Evolutionary conservation across 1,140 invertebrate genomes (phyloP), one percentile per base, ranked within the genome.

Genomic region (Elysia chlorotica): DNA sequence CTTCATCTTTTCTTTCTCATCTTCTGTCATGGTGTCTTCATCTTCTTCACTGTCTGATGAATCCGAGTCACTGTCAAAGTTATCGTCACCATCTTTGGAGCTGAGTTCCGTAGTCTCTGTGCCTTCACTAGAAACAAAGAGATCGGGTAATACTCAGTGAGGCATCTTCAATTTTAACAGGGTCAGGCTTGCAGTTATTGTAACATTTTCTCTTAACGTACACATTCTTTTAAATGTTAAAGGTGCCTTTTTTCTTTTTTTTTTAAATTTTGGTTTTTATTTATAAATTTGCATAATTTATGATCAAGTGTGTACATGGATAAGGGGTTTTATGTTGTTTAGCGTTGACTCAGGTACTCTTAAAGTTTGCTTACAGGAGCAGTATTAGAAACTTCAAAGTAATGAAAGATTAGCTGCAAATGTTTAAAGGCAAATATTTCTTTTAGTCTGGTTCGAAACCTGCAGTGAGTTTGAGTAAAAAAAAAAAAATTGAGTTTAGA

Each of bases 1-100:
- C 75, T 78, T 85, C 79, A 36, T 71, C 73, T 41, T 73, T 28
- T 73, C 71, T 33, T 59, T 38, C 21, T 41, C 69, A 23, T 82
- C 65, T 80, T 77, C 78, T 79, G 69, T 4, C n/a, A 48, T 48
- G 21, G 36, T 54, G 75, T 81, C 83, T 72, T 80, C 80, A 14
- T 85, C 81, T 76, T 87, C 85, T 48, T 80, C 79, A 71, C 80
- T 80, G 65, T 78, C 81, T 14, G 82, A 83, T n/a, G 74, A 76
- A 2, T 83, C 82, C 14, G 78, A 79, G n/a, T 86, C 85, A 88
- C 87, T 85, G 81, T 87, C 82, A 65, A 78, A 78, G 48, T 73
- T 83, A 74, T 71, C 33, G 89, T 89, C 41, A 91, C 90, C 38
- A 57, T 54, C 73, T 67, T 71, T 74, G 19, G 36, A 36, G n/a